These are phyloP conservation scores for Chouioia cunea DNA, from an alignment of 2,888 invertebrate genomes.

Conservation along the genomic window DNA sequence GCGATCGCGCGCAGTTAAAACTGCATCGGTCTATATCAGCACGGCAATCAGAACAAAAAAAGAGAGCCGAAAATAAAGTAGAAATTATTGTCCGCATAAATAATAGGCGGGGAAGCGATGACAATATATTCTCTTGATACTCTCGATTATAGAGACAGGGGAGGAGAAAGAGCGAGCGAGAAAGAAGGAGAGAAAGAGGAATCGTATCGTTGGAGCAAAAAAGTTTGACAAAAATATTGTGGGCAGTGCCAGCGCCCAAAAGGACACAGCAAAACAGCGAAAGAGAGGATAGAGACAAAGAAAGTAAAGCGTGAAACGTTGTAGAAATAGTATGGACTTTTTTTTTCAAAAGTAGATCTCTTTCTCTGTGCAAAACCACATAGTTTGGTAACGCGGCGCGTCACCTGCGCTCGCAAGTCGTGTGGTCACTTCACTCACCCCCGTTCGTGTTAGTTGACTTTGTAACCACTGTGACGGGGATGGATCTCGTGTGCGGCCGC, in stretches of 20 bases:
- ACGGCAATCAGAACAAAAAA: constrained; percentile 1
- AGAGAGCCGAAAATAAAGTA: constrained; percentile 17
- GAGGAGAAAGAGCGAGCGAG: constrained; percentile 23
- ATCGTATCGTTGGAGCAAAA: not conserved
- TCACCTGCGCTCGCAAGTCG: too few species aligned
- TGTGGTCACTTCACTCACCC: constrained; percentile 29
- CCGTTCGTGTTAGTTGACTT: constrained; percentile 44
- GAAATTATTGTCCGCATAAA: constrained; percentile 39
- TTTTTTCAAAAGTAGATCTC: too few species aligned
- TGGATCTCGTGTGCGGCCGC: constrained; percentile 43
- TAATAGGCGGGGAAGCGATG: constrained; percentile 46
- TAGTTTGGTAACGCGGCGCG: too few species aligned
- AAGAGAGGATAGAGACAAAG: constrained; percentile 10
- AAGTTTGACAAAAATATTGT: constrained; percentile 1
- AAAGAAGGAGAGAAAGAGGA: constrained; percentile 22
- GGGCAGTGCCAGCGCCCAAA: not conserved
- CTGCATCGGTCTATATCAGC: not conserved
- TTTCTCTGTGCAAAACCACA: constrained; percentile 28
- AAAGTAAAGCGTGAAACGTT: constrained; percentile 31
- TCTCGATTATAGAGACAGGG: constrained; percentile 36
- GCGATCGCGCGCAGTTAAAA: constrained; percentile 1
- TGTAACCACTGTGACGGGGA: constrained; percentile 42
- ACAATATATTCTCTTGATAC: constrained; percentile 41
- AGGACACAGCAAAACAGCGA: constrained; percentile 1
- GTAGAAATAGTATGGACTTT: too few species aligned